A percentile compares a stretch with the other conserved stretches of the same genome.
Evolutionary conservation across 2,797 vertebrate species (phyloP).

Genomic region (Atherinosoma microstoma): DNA sequence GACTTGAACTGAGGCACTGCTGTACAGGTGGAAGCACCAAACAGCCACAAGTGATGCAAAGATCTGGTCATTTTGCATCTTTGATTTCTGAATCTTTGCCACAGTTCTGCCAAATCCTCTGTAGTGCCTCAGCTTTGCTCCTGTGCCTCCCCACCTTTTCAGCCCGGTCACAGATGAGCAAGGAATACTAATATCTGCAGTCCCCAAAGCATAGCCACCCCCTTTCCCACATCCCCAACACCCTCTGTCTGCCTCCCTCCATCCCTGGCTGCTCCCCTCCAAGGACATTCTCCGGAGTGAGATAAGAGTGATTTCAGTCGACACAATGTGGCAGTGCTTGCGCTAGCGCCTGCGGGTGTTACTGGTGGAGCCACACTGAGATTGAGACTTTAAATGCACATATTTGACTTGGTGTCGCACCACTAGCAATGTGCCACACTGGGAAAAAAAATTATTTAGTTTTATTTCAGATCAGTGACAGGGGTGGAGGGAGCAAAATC

Average conservation of each 20-base stretch:
- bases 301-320: constrained; percentile 74
- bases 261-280: constrained; percentile 75
- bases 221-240: constrained; percentile 34
- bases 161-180: constrained; percentile 73
- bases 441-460: constrained; percentile 44
- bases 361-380: constrained; percentile 43
- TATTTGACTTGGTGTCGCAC: constrained; percentile 61
- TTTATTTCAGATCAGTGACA: constrained; percentile 42
- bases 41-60: constrained; percentile 43
- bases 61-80: constrained; percentile 59
- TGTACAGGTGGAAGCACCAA: constrained; percentile 37
- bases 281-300: constrained; percentile 80
- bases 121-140: constrained; percentile 49
- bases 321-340: constrained; percentile 62
- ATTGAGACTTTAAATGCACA: constrained; percentile 68
- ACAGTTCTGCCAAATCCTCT: constrained; percentile 54
- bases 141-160: constrained; percentile 60
- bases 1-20: constrained; percentile 9
- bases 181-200: constrained; percentile 82
- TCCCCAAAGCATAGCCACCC: constrained; percentile 61
- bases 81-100: constrained; percentile 71
- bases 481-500: not conserved
- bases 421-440: constrained; percentile 22
- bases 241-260: constrained; percentile 56
- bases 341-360: constrained; percentile 34